Evolutionary conservation across 2,797 vertebrate genomes (phyloP), one percentile per base, ranked within the genome.

Genomic region (Sebastes wilsoni): DNA sequence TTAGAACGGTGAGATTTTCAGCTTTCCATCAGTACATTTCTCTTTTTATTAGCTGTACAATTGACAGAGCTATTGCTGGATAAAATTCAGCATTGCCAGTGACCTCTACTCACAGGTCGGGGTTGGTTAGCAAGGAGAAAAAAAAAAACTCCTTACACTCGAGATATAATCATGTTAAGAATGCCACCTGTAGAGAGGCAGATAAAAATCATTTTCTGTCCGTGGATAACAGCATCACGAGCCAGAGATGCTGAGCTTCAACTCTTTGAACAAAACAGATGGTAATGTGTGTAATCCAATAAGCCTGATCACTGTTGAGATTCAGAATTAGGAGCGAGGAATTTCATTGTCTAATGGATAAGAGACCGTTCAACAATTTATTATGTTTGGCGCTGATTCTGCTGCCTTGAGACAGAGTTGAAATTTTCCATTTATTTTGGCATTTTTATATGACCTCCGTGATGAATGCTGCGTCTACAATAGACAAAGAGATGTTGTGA

Each of bases 231-330:
- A 54, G 70, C 46, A 65, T 88, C 77, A 80, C 32, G 30, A 84
- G 75, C 49, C 49, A 46, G 34, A 81, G 72, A 86, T 32, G 65
- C 30, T 61, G 70, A 89, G 55, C 62, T 79, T 68, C 55, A 38
- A 28, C 79, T 85, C 72, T 88, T 75, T 79, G 62, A 75, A 77
- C 83, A 76, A 82, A 81, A 79, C 88, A 83, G 61, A 75, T 82
- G 58, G 30, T 75, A 49, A 78, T 80, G 81, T 86, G 82, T 86
- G 81, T 84, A 56, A 92, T 87, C 75, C 79, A 91, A 79, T 82
- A 81, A 88, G 79, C 67, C 25, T 49, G 23, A 75, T 71, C 69
- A 61, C 66, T 75, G 65, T 18, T 72, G 64, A 72, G 69, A 72
- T 54, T 79, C 67, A 69, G 49, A 38, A 66, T 64, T 69, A 86